Evolutionary conservation across 2,888 invertebrate species (phyloP).

Genomic region (Protophormia terraenovae): DNA sequence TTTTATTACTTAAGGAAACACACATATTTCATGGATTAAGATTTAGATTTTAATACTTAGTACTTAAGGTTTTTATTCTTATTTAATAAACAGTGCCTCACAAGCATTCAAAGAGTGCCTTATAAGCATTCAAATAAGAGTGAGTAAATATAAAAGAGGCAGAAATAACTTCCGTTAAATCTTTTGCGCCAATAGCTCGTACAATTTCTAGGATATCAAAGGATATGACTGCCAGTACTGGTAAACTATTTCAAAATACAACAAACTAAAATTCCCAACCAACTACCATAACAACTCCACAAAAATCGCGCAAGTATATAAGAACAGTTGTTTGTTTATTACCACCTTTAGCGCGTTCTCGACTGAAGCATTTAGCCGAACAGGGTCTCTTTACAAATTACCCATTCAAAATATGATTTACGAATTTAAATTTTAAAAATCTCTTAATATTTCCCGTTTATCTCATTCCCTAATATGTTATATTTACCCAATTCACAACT

Average conservation of each 20-base stretch:
- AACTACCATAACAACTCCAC: conserved; percentile 9
- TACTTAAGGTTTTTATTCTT: too few relatives aligned
- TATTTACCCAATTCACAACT: too few relatives aligned
- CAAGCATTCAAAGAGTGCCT: too few relatives aligned
- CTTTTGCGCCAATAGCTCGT: conserved; percentile 21
- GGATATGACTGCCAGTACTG: conserved; percentile 51
- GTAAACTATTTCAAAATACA: conserved; percentile 1
- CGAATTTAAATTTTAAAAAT: conserved; percentile 21
- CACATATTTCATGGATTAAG: too few relatives aligned
- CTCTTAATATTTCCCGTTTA: conserved; percentile 2
- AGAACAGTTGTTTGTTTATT: conserved; percentile 52
- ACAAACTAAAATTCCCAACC: not conserved
- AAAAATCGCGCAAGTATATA: not conserved
- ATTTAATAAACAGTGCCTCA: too few relatives aligned
- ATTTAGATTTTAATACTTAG: too few relatives aligned
- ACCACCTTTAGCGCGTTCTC: conserved; percentile 72
- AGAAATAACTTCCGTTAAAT: not conserved
- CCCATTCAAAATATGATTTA: not conserved
- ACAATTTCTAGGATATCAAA: conserved; percentile 68
- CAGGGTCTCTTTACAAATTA: conserved; percentile 30
- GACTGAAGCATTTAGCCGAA: conserved; percentile 69
- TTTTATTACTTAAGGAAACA: too few relatives aligned
- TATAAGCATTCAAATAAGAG: conserved; percentile 65
- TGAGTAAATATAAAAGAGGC: not conserved
- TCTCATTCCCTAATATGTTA: conserved; percentile 39